Base-by-base conservation (phyloP, 1,140 invertebrate species). In the Drosophila neocordata region DNA sequence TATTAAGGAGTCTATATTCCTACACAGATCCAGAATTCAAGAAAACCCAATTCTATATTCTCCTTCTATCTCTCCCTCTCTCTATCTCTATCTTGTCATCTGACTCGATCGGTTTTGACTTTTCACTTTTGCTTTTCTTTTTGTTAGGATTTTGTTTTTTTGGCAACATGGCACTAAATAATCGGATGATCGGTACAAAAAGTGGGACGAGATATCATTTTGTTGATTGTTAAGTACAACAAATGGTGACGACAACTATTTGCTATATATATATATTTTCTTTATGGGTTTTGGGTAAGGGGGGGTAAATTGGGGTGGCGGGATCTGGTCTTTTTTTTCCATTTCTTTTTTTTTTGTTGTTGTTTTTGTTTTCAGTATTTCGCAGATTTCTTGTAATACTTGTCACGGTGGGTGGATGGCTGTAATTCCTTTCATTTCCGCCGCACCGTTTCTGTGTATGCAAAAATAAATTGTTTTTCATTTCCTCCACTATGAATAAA, bases 151-250 rank as follows among this genome's bases (percentile, higher is more conserved):
- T 81, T 64, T 80, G 68, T 81, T 82, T 82, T 82, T 87, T 82
- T 72, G 63, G 80, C 80, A 85, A 77, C 89, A 89, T 89, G 87
- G 87, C 85, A 89, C 85, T 79, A 76, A 78, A 85, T 72, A 77
- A 67, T 89, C 60, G 41, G 18, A 48, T 48, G 41, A 48, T 48
- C 15, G 41, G 18, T 20, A 48, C 34, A 35, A 11, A 48, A 78
- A 87, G 69, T 67, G 68, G 60, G 77, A 76, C 56, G 65, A 66
- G 59, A 73, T 65, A 80, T 66, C 63, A 55, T 66, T 63, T 51
- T 61, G 60, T 9, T 51, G 58, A 52, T 24, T 18, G 20, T 69
- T 79, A 65, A 79, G 74, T 65, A 72, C 75, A 75, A 67, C 63
- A 76, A 48, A 31, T 20, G 41, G 41, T 18, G 41, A 48, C 41